Conservation (phyloP, 64 coral and sea anemone genomes). For the Catalaphyllia jardinei region DNA sequence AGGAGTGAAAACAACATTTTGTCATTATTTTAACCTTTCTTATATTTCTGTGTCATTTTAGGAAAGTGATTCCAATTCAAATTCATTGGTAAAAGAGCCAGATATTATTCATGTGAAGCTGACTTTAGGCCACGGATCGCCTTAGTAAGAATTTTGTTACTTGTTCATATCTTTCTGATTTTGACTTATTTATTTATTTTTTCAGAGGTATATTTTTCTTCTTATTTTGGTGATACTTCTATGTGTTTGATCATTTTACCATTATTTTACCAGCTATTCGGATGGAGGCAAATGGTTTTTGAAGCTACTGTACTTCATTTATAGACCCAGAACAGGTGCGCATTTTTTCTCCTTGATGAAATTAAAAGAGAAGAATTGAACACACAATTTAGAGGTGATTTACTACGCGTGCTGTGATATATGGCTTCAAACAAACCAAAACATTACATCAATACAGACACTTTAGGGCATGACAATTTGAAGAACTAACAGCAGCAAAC, state of each 20-base stretch:
- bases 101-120: background rate
- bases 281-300: background rate
- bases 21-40: too few relatives aligned
- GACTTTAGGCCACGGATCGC: background rate
- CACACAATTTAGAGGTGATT: too few relatives aligned
- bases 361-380: background rate
- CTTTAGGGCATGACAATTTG: too few relatives aligned
- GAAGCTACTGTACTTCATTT: background rate
- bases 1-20: too few relatives aligned
- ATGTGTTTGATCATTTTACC: background rate
- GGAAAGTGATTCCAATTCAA: background rate
- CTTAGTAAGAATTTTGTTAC: background rate
- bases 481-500: too few relatives aligned
- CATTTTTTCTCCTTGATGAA: background rate
- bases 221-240: too few relatives aligned
- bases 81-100: background rate
- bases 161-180: too few relatives aligned
- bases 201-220: too few relatives aligned
- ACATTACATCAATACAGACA: too few relatives aligned
- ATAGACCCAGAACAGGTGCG: background rate
- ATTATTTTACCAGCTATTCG: background rate
- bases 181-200: too few relatives aligned
- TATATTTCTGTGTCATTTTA: background rate
- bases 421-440: too few relatives aligned
- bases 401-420: too few relatives aligned